Evolutionary conservation across 2,888 invertebrate genomes (phyloP).

Genomic region (Melinaea marsaeus): DNA sequence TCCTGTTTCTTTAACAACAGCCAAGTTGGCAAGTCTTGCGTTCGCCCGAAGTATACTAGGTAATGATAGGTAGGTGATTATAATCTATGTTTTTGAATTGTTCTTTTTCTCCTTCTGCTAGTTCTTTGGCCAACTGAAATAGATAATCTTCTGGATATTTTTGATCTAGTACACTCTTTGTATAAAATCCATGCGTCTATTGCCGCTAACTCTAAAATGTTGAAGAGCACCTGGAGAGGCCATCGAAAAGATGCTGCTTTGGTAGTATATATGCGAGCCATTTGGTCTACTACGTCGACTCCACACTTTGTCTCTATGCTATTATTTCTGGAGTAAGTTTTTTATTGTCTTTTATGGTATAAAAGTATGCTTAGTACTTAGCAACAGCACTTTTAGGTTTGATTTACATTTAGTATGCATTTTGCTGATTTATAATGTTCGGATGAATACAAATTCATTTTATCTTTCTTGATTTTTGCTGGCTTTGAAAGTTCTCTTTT

Average conservation of each 20-base stretch:
- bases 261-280: background rate
- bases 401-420: slow-evolving; percentile 5
- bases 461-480: background rate
- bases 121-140: too few species aligned
- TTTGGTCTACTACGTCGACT: background rate
- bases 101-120: background rate
- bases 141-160: too few species aligned
- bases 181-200: too few species aligned
- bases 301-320: background rate
- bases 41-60: background rate
- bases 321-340: background rate
- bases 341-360: background rate
- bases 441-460: background rate
- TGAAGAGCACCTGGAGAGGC: too few species aligned
- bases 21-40: background rate
- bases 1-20: background rate
- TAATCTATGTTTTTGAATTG: background rate
- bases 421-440: background rate
- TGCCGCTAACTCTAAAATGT: too few species aligned
- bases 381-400: too few species aligned
- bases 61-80: background rate
- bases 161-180: too few species aligned
- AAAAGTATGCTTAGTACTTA: slow-evolving; percentile 7
- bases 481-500: slow-evolving; percentile 1
- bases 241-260: background rate